Evolutionary conservation across 2,888 invertebrate genomes (phyloP).

Genomic region (Minunthozetes semirufus): DNA sequence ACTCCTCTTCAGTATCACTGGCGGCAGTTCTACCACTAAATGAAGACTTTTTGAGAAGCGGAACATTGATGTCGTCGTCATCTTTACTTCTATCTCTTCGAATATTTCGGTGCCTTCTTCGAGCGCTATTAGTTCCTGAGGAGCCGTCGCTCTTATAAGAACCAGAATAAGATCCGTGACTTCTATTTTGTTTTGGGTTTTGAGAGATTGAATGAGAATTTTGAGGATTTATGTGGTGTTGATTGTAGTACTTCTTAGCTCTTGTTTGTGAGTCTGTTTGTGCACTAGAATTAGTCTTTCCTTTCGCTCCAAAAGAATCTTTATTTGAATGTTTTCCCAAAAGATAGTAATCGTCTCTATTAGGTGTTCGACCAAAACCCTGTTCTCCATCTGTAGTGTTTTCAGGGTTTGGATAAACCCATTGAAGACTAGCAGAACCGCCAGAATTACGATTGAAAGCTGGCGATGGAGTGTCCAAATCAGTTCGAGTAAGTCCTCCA

Average conservation of each 20-base stretch:
- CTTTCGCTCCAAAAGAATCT: not conserved
- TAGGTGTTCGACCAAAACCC: not conserved
- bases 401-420: slow-evolving; percentile 38
- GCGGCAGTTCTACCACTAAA: not conserved
- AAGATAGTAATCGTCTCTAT: slow-evolving; percentile 32
- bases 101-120: slow-evolving; percentile 19
- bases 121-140: slow-evolving; percentile 16
- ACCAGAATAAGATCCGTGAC: slow-evolving; percentile 12
- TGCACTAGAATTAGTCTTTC: slow-evolving; percentile 6
- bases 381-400: not conserved
- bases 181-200: not conserved
- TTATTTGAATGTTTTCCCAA: slow-evolving; percentile 9
- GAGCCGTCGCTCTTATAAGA: slow-evolving; percentile 24
- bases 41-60: not conserved
- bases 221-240: not conserved
- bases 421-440: slow-evolving; percentile 37
- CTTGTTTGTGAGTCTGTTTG: slow-evolving; percentile 13
- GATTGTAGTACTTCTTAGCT: not conserved
- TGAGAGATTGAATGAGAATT: not conserved
- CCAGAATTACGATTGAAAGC: slow-evolving; percentile 38
- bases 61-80: slow-evolving; percentile 25
- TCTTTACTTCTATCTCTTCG: slow-evolving; percentile 2
- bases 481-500: slow-evolving; percentile 57
- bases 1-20: slow-evolving; percentile 24
- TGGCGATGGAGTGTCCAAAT: slow-evolving; percentile 59